These are phyloP conservation scores for Charanyca ferruginea DNA, from an alignment of 2,888 invertebrate species.

Conservation along the genomic window DNA sequence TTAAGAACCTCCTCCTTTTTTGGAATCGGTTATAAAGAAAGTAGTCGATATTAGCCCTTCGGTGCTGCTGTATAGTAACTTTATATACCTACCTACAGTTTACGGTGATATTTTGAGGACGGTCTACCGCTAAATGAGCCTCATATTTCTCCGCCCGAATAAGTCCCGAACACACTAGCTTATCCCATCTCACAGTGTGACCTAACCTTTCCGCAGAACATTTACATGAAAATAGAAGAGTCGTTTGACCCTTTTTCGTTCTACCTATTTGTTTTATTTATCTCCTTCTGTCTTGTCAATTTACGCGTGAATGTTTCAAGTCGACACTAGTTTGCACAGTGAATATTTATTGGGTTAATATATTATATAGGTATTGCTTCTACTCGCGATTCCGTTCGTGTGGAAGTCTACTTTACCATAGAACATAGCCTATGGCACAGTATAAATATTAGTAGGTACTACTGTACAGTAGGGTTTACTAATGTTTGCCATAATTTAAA, in stretches of 20 bases:
- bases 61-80: slow-evolving; percentile 11
- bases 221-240: slow-evolving; percentile 78
- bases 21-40: slow-evolving; percentile 13
- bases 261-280: slow-evolving; percentile 81
- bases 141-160: slow-evolving; percentile 28
- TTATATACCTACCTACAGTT: slow-evolving; percentile 33
- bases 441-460: no score
- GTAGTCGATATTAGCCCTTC: neutral
- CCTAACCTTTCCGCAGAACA: slow-evolving; percentile 59
- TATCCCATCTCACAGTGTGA: slow-evolving; percentile 37
- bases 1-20: no score
- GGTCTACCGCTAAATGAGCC: slow-evolving; percentile 30
- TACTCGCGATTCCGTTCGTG: no score
- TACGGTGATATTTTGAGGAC: slow-evolving; percentile 28
- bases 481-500: no score
- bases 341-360: no score
- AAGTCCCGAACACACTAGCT: slow-evolving; percentile 29
- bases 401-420: no score
- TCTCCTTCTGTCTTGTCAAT: slow-evolving; percentile 79
- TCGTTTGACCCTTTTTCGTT: slow-evolving; percentile 74
- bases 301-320: slow-evolving; percentile 74
- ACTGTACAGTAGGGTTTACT: no score
- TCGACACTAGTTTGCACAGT: slow-evolving; percentile 48
- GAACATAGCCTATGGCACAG: no score
- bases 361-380: no score